Evolutionary conservation across 2,888 invertebrate genomes (phyloP), one percentile per base, ranked within the genome.

Genomic region (Torymus texanus): DNA sequence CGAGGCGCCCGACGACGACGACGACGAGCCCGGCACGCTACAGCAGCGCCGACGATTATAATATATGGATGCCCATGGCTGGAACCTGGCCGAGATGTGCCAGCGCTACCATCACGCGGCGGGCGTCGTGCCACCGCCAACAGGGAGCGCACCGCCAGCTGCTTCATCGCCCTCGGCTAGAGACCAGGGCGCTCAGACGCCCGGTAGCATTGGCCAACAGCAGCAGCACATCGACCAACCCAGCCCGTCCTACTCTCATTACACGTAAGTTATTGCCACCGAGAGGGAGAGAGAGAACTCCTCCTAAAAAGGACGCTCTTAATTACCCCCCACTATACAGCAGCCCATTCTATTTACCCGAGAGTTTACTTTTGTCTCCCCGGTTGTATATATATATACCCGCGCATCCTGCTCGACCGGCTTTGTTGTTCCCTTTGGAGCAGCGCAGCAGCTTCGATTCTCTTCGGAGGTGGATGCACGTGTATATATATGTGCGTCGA

Each of bases 51-150:
- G 55, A 87, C 87, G 84, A 41, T 41, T 41, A 83, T 87, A 88
- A 90, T 90, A 90, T 90, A 90, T 90, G 90, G 90, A 90, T 89
- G 89, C 90, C 89, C 90, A 90, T 90, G 90, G 90, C 86, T 90
- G 90, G 90, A 90, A 90, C 86, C 89, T 90, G 90, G 90, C 90
- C 90, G 90, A 90, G 85, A 90, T 90, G 90, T 90, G 90, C 89
- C 90, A 90, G 89, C 90, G 90, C 84, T 90, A 90, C 86, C 90
- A 90, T 87, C 90, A 90, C 87, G 88, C 75, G 18, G 88, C 75
- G 18, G 66, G 58, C 55, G 66, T 18, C 55, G 14, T 41, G 41
- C 41, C 63, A 18, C 62, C 58, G 61, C 65, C 29, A 41, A 50
- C 41, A 5, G 41, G 8, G 41, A 41, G 41, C 8, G 53, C 56